A percentile compares a stretch with the other conserved stretches of the same genome.
Evolutionary conservation across 1,140 invertebrate species (phyloP).

Genomic region (Pseudoatta argentina): DNA sequence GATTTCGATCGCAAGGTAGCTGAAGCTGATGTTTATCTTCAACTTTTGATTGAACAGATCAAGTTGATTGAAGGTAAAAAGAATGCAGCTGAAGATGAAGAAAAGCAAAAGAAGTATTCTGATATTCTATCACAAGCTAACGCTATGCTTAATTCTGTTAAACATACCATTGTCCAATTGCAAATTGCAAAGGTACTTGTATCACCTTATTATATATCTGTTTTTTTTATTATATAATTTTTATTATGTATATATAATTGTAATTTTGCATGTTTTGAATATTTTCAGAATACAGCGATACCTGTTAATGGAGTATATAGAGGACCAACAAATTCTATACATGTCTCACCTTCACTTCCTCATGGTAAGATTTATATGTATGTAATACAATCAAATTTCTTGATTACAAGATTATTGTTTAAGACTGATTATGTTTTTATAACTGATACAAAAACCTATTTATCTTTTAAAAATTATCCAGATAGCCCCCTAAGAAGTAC

Average conservation of each 20-base stretch:
- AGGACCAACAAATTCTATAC: conserved; percentile 85
- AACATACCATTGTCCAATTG: conserved; percentile 98
- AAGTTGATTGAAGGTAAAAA: conserved; percentile 87
- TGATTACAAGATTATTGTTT: not conserved
- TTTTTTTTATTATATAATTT: not conserved
- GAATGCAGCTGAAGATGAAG: conserved; percentile 75
- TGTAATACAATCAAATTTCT: not conserved
- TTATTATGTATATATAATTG: not conserved
- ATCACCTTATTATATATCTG: conserved; percentile 11
- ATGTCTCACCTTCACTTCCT: conserved; percentile 74
- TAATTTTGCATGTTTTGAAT: not conserved
- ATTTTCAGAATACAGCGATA: conserved; percentile 93
- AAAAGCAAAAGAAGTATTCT: conserved; percentile 80
- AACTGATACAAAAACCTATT: not conserved
- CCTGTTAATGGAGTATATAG: conserved; percentile 94
- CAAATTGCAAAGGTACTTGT: conserved; percentile 97
- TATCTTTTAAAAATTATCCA: not conserved
- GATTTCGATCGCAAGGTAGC: conserved; percentile 96
- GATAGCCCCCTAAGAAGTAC: not conserved
- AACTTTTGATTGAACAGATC: conserved; percentile 98
- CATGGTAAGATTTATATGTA: conserved; percentile 75
- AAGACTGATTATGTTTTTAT: not conserved
- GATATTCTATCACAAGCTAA: conserved; percentile 83
- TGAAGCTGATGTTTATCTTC: conserved; percentile 98
- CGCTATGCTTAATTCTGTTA: conserved; percentile 89